These are phyloP conservation scores for Agrochola macilenta DNA, from an alignment of 2,888 invertebrate genomes.

Conservation along the genomic window DNA sequence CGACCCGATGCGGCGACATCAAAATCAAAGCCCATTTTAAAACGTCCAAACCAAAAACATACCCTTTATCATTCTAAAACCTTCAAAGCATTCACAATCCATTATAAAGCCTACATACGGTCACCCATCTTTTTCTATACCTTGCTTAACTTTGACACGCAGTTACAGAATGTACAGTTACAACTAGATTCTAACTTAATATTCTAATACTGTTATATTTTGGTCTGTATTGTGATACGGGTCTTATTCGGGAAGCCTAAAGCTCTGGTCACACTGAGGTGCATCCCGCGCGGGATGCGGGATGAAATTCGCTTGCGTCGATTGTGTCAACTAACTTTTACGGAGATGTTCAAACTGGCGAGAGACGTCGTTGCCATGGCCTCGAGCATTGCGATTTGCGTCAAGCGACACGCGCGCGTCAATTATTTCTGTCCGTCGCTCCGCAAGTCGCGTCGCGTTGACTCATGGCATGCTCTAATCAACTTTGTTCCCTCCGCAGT, in stretches of 20 bases:
- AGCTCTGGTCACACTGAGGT: neutral
- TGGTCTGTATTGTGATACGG: constrained; percentile 66
- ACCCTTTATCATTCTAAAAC: neutral
- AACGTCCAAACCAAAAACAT: neutral
- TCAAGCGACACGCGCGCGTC: neutral
- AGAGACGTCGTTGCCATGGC: too few relatives aligned
- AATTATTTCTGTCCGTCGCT: neutral
- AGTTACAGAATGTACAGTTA: constrained; percentile 59
- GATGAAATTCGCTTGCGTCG: neutral
- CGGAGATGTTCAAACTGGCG: neutral
- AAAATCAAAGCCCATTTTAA: constrained; percentile 5
- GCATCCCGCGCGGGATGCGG: neutral
- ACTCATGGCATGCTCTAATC: neutral
- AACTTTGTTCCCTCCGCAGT: neutral
- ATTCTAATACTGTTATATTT: constrained; percentile 63
- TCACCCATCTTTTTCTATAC: constrained; percentile 48
- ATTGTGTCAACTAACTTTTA: neutral
- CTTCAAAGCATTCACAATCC: constrained; percentile 29
- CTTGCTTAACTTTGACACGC: constrained; percentile 60
- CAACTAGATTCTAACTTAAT: constrained; percentile 47
- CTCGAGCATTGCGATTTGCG: neutral
- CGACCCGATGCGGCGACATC: neutral
- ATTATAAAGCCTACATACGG: constrained; percentile 37
- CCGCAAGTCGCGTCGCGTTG: neutral
- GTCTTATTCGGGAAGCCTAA: constrained; percentile 29